phyloP scores from a whole-genome alignment of 2,113 vertebrate genomes.

The Myanophis thanlyinensis region DNA sequence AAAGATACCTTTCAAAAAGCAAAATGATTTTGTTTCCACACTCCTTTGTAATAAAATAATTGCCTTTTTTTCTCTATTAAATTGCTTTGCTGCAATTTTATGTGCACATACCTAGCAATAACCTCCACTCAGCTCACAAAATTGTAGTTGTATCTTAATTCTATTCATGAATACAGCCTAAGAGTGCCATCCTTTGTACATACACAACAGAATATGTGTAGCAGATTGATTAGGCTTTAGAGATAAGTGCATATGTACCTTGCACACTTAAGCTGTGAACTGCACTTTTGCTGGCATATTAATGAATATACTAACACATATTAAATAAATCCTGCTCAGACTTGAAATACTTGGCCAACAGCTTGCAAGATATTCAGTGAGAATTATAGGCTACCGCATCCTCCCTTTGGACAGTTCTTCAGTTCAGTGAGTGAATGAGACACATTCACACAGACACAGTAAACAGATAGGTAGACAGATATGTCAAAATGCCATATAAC shows the following conservation, averaged over 20 bases:
- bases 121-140: background rate
- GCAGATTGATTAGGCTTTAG: background rate
- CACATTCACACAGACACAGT: background rate
- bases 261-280: background rate
- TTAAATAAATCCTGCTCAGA: background rate
- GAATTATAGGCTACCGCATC: background rate
- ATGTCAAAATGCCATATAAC: background rate
- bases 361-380: background rate
- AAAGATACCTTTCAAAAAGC: slow-evolving; percentile 49
- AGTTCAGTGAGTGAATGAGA: background rate
- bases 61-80: slow-evolving; percentile 65
- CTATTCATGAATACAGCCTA: background rate
- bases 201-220: background rate
- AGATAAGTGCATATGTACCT: background rate
- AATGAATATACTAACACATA: background rate
- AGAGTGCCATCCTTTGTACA: background rate
- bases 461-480: background rate
- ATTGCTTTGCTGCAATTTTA: slow-evolving; percentile 61
- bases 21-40: slow-evolving; percentile 54
- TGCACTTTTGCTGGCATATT: background rate
- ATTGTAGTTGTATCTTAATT: background rate
- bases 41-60: slow-evolving; percentile 61
- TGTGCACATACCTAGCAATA: background rate
- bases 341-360: background rate
- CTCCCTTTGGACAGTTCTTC: background rate